Evolutionary conservation across 2,888 invertebrate species (phyloP), one percentile per base, ranked within the genome.

Genomic region (Amiota communis): DNA sequence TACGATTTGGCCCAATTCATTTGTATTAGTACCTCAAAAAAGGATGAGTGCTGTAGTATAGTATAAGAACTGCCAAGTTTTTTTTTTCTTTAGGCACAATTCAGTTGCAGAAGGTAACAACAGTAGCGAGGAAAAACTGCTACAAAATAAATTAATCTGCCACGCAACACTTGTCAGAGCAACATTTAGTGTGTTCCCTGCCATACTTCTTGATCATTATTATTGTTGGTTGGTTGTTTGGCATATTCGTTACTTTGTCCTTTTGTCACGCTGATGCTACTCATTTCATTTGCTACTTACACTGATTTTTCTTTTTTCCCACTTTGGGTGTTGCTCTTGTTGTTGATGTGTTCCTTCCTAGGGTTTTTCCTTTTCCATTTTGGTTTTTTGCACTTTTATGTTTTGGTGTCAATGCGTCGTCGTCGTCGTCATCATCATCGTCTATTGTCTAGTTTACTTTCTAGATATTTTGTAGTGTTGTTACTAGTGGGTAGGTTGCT

Each of bases 91-190:
- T 36, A 36, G 36, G 36, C 36, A 36, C 0, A 51, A 3, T 23
- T 23, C 3, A 23, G 23, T 23, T 23, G 1, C 23, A 23, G 3
- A 23, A 23, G 23, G n/a, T n/a, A n/a, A n/a, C n/a, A n/a, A n/a
- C n/a, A 23, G 23, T 23, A 67, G 53, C 51, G 64, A 56, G 56
- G 64, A 48, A 78, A 76, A 78, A 68, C 76, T 79, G 75, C 78
- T 74, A 80, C 76, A 75, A 81, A 77, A 82, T 81, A 81, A 82
- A 81, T 81, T 78, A 81, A 80, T 81, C 80, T 81, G 77, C 75
- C 79, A 72, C 74, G 72, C 74, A 75, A 72, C 72, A 75, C 77
- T 75, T 78, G 78, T 77, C 78, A 76, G 71, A 69, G 49, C 65
- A 36, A 48, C 65, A 67, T 67, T 67, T 67, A 48, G 51, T 67